Base-by-base conservation (phyloP, 2,888 invertebrate genomes). In the Tillus elongatus region DNA sequence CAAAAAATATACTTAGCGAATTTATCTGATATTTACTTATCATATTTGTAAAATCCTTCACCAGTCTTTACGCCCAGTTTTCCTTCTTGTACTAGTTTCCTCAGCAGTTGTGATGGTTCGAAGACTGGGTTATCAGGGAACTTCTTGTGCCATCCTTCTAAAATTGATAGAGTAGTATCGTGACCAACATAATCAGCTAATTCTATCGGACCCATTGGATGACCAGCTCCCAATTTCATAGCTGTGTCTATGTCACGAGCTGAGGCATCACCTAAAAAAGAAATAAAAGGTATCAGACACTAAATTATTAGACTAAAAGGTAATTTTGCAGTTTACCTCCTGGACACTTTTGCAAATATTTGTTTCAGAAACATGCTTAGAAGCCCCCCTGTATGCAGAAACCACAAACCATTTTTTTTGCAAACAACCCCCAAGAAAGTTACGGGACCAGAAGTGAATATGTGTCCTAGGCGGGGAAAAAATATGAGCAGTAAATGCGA, bases 201-300 rank as follows among this genome's bases (percentile, higher is more conserved):
- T 62, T 90, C 87, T 43, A 92, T 73, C 0, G 91, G 91, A 2
- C 91, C 91, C 90, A 91, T 90, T 3, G 90, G 90, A 63, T 88
- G 77, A 1, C 85, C 83, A 9, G 88, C 87, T 3, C 91, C 91
- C 1, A 91, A 67, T 61, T 89, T 90, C 90, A 91, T 90, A 0
- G 88, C 90, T 6, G 73, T 79, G 54, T 92, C 92, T 39, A 92
- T 84, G 62, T 92, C 91, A 42, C 71, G 64, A 0, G 79, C 74
- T 2, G 79, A 71, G 1, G 82, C 82, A 60, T 81, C 82, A 15
- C 79, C 79, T 77, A 57, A 13, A 45, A 42, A 24, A 16, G 32
- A 37, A 43, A 14, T 32, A n/a, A 35, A 35, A 35, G 12, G 36
- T 35, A 32, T 32, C 13, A 15, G 6, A 32, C 8, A 10, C n/a